A percentile compares a stretch with the other conserved stretches of the same genome.
Conservation (phyloP, 1,140 invertebrate genomes). For the Latrodectus geometricus region DNA sequence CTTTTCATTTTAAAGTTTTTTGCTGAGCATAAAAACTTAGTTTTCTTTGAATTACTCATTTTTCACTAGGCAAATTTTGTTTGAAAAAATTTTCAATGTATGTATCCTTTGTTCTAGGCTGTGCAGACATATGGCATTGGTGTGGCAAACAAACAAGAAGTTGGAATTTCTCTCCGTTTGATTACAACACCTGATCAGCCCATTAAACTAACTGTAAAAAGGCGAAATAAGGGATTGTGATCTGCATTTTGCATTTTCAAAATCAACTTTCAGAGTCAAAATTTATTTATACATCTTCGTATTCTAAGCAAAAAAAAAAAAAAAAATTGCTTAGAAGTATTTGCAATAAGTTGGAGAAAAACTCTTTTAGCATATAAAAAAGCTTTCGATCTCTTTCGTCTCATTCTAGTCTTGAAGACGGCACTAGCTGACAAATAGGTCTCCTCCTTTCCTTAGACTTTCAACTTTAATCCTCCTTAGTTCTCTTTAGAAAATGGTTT, state of each 20-base stretch:
- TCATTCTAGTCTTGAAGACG: background rate
- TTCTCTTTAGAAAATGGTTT: background rate
- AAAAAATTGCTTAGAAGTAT: background rate
- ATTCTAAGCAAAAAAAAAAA: background rate
- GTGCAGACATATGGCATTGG: conserved; percentile 63
- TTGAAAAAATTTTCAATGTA: too few species aligned
- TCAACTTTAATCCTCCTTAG: background rate
- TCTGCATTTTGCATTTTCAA: background rate
- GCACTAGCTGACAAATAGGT: too few species aligned
- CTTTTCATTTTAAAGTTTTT: too few species aligned
- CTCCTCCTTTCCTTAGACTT: background rate
- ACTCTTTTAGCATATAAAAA: background rate
- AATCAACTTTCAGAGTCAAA: background rate
- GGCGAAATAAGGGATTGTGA: conserved; percentile 13
- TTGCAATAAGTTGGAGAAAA: background rate
- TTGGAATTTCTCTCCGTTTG: conserved; percentile 64
- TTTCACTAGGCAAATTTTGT: too few species aligned
- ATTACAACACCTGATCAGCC: conserved; percentile 65
- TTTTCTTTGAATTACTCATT: too few species aligned
- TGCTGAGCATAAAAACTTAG: too few species aligned
- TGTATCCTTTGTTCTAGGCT: conserved; percentile 29
- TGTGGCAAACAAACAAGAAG: conserved; percentile 55
- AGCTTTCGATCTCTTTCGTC: background rate
- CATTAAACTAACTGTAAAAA: conserved; percentile 36
- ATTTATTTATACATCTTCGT: background rate